phyloP scores from a whole-genome alignment of 1,140 invertebrate genomes.

The Latrodectus geometricus region DNA sequence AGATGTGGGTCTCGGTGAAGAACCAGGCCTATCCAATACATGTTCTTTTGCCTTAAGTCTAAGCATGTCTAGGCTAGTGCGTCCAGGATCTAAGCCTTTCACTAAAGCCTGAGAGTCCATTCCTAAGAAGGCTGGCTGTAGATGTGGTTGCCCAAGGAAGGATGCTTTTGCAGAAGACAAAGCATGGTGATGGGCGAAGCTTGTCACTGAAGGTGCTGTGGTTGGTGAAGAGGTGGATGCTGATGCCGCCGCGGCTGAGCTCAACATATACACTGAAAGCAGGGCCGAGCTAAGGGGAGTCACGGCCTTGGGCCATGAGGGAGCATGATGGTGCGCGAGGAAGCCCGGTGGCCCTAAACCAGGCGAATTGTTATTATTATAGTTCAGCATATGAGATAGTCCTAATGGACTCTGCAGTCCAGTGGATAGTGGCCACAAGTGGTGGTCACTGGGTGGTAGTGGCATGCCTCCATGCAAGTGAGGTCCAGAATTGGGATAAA shows the following conservation, averaged over 20 bases:
- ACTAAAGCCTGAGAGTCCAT: constrained; percentile 19
- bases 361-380: not conserved
- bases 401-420: constrained; percentile 36
- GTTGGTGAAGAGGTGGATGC: constrained; percentile 45
- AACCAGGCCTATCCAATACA: constrained; percentile 62
- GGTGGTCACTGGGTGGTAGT: constrained; percentile 35
- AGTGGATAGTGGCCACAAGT: constrained; percentile 35
- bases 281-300: constrained; percentile 57
- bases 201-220: constrained; percentile 21
- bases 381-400: constrained; percentile 46
- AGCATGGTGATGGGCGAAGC: constrained; percentile 27
- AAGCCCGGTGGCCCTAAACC: constrained; percentile 6
- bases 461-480: constrained; percentile 33
- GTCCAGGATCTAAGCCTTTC: constrained; percentile 32
- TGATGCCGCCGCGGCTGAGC: constrained; percentile 39
- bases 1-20: constrained; percentile 21
- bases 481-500: constrained; percentile 41
- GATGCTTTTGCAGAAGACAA: not conserved
- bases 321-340: constrained; percentile 39
- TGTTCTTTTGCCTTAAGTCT: constrained; percentile 72
- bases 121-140: constrained; percentile 36
- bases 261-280: constrained; percentile 58
- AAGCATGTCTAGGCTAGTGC: constrained; percentile 71
- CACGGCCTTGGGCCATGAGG: constrained; percentile 57
- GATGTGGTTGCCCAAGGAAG: constrained; percentile 20